Evolutionary conservation across 2,113 vertebrate genomes (phyloP), one percentile per base, ranked within the genome.

Genomic region (Corydoras maculifer): DNA sequence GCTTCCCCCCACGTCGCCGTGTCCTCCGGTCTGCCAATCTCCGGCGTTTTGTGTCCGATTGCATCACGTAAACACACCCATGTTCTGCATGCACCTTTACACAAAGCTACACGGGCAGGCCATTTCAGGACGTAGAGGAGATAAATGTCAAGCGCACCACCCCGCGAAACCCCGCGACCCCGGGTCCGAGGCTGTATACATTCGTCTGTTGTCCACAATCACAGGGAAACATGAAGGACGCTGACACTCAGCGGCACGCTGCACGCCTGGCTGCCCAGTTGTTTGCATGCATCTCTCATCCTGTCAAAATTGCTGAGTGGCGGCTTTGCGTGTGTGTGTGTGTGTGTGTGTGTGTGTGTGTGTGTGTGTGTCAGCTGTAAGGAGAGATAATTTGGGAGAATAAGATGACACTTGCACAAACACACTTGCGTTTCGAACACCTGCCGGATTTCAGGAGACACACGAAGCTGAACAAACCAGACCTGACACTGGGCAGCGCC

Each of bases 11-110:
- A 58, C 32, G 62, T 9, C 13, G 43, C 51, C 25, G 8, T 25
- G 31, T 25, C 58, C 61, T 58, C 65, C 67, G 10, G 66, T 51
- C 63, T 62, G 35, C 35, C 59, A 64, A 58, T 77, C 58, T 57
- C 58, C 73, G 70, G 65, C 60, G 62, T 65, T 70, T 70, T 74
- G 65, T 73, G 48, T 69, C 32, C 66, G 30, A 61, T 13, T 59
- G 8, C n/a, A 14, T 48, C 25, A 29, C 15, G 32, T 25, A 51
- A 32, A 73, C 48, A 58, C 57, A 53, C 48, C 31, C 25, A 59
- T 50, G 57, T 29, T 35, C 9, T 53, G 3, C 3, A 14, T 53
- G 51, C 51, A n/a, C 54, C 65, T 9, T 12, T 66, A 11, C 62
- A 68, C 35, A 74, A 68, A 55, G 65, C 72, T 57, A 14, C 54